These are phyloP conservation scores for Drosophila kikkawai DNA, from an alignment of 1,140 invertebrate genomes.

Conservation along the genomic window DNA sequence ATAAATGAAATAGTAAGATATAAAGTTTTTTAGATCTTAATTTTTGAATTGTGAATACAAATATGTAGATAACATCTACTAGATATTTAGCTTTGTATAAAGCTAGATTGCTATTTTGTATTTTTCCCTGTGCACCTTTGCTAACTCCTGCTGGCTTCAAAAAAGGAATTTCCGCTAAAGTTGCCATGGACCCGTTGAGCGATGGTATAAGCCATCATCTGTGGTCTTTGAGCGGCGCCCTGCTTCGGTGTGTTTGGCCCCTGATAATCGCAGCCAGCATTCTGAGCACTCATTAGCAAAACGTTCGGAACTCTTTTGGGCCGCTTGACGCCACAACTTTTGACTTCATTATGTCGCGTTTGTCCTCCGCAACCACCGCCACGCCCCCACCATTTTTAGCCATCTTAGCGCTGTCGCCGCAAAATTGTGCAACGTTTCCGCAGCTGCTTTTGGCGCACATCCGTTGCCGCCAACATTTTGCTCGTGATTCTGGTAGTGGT, in stretches of 20 bases:
- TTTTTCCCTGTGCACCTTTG: background rate
- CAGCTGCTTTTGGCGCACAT: slow-evolving; percentile 78
- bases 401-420: slow-evolving; percentile 64
- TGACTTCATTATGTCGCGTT: slow-evolving; percentile 80
- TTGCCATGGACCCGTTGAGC: slow-evolving; percentile 3
- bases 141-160: background rate
- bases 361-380: slow-evolving; percentile 16
- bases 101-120: background rate
- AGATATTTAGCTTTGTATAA: background rate
- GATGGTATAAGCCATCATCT: slow-evolving; percentile 32
- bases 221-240: background rate
- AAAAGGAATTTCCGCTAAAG: background rate
- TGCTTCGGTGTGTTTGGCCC: slow-evolving; percentile 11
- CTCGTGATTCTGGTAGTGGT: slow-evolving; percentile 10
- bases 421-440: slow-evolving; percentile 83
- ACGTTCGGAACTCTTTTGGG: slow-evolving; percentile 74
- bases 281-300: slow-evolving; percentile 78
- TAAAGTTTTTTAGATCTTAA: no score
- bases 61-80: no score
- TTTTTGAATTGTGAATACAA: no score
- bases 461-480: slow-evolving; percentile 65
- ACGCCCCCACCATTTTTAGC: slow-evolving; percentile 11
- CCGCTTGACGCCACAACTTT: slow-evolving; percentile 65
- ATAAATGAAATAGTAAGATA: no score
- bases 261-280: slow-evolving; percentile 74